Evolutionary conservation across 2,797 vertebrate species (phyloP), one percentile per base, ranked within the genome.

Genomic region (Halcyon smyrnensis): DNA sequence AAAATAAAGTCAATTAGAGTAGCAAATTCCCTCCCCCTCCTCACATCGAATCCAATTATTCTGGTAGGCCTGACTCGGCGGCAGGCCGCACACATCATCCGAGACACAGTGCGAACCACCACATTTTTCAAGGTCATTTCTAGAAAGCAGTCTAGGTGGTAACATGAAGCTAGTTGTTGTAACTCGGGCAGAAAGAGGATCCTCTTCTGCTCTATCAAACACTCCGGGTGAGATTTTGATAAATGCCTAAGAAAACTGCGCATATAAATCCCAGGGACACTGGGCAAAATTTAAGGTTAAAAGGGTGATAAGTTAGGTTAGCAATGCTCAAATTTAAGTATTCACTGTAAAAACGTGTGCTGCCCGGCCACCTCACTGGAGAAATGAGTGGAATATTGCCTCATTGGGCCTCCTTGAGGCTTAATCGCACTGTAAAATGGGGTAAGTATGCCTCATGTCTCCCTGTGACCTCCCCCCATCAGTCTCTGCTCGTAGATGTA

Each of bases 1-100:
- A 95, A 95, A 96, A 96, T 93, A 92, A 96, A 95, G 95, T 90
- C 87, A 97, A 96, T 96, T 95, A 94, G 84, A 96, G 69, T 9
- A 88, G 39, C 91, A 89, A 94, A 91, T 59, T 89, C 82, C 84
- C 89, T 91, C 90, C 93, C 82, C 64, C 93, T 94, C 53, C 65
- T 91, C 84, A 71, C 75, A 78, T 82, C 75, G 92, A 95, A 96
- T 92, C 93, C 82, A 96, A 96, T 96, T 96, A 94, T 63, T 89
- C 87, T 81, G 10, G 0, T 14, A 89, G 73, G 79, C 23, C 34
- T 0, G 6, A 83, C 78, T 80, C 78, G 0, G 2, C 60, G 74
- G 78, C 68, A 77, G 78, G 18, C 87, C 82, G 68, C 71, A 48
- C 64, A 60, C 62, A 80, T 46, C 45, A 70, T 83, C 89, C 83